These are phyloP conservation scores for Siniperca chuatsi DNA, from an alignment of 2,113 vertebrate genomes.

Conservation along the genomic window DNA sequence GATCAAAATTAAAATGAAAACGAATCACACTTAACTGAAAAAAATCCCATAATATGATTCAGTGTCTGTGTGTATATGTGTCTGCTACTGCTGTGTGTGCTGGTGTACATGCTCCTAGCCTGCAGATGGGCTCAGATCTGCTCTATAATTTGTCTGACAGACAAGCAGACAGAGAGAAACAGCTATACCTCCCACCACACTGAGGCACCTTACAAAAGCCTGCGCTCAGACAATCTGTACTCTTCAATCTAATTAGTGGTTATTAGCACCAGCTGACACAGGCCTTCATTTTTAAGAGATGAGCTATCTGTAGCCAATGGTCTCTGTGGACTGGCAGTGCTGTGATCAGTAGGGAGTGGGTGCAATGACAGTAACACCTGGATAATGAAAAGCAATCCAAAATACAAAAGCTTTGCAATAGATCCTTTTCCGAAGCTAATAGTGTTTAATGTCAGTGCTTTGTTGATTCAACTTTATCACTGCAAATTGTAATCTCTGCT, in stretches of 20 bases:
- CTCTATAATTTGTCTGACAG: conserved; percentile 74
- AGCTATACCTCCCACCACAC: conserved; percentile 41
- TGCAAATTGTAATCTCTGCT: neutral
- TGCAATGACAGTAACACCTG: conserved; percentile 53
- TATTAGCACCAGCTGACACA: conserved; percentile 69
- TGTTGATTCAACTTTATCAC: neutral
- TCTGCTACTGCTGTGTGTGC: neutral
- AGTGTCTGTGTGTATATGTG: neutral
- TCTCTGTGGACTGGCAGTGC: conserved; percentile 33
- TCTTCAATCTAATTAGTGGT: conserved; percentile 81
- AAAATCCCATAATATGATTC: neutral
- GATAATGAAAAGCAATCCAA: neutral
- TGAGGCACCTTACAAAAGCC: conserved; percentile 56
- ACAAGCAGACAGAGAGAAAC: conserved; percentile 42
- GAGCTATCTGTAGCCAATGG: conserved; percentile 40
- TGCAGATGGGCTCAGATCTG: conserved; percentile 69
- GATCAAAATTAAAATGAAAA: neutral
- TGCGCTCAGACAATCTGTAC: conserved; percentile 56
- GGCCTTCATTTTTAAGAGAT: conserved; percentile 53
- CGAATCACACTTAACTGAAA: neutral
- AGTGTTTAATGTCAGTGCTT: neutral
- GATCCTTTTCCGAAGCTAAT: neutral
- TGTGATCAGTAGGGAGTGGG: conserved; percentile 35
- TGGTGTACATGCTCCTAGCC: neutral
- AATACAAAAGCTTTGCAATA: neutral